Evolutionary conservation across 2,113 vertebrate species (phyloP), one percentile per base, ranked within the genome.

Genomic region (Oceanodroma tethys): DNA sequence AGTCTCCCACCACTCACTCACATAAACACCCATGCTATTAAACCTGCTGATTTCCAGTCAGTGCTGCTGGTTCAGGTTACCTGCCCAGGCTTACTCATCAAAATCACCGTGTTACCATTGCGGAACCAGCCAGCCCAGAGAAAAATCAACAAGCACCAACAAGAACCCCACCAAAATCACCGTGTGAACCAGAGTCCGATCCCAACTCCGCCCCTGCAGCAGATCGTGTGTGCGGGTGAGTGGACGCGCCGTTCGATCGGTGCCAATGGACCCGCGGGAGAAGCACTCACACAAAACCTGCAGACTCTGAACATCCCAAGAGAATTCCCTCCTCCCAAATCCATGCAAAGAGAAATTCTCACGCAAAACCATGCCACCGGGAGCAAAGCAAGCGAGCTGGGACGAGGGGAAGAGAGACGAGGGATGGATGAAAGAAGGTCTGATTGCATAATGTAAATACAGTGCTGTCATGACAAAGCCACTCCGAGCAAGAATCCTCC

Each of bases 321-420:
- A 97, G 95, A 94, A 88, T 60, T 94, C 82, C 88, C 84, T 94
- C 90, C 96, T 95, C 97, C 97, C 94, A 93, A 87, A 87, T 78
- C 95, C 97, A 98, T 97, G 97, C 97, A 98, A 96, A 93, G 93
- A 93, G 86, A 92, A 86, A 92, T 90, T 97, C 94, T 97, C 96
- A 95, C 90, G 91, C 93, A 63, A 53, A 94, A 96, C 93, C 97
- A 97, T 97, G 97, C 97, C 96, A 95, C 90, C 90, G 0, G 92
- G 87, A 96, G 94, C 81, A 90, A 95, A 96, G 92, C 94, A 71
- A 96, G 95, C 84, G 40, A 93, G 92, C 91, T 50, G 67, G 74
- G 59, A 89, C 96, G 80, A 76, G 67, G 62, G 74, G 50, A 94
- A 94, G 83, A 86, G 88, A 90, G 79, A 80, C 1, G 6, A 91